These are phyloP conservation scores for Pristiophorus japonicus DNA, from an alignment of 2,113 vertebrate species.

Conservation along the genomic window DNA sequence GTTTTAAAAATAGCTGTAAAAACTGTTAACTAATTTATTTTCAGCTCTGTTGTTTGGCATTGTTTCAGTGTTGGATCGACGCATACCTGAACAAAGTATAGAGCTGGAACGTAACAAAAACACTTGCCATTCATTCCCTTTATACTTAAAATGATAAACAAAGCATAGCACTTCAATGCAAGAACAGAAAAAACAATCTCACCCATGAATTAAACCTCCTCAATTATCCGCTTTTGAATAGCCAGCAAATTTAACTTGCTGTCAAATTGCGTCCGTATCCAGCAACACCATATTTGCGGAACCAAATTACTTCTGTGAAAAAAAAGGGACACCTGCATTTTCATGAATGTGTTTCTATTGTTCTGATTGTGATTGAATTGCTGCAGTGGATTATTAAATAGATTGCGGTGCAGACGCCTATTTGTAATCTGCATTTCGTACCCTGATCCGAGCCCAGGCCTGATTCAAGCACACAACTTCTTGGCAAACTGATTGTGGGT, in stretches of 20 bases:
- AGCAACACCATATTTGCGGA: background rate
- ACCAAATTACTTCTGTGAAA: slow-evolving; percentile 7
- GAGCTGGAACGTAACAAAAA: background rate
- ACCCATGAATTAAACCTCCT: background rate
- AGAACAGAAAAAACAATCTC: background rate
- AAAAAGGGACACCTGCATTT: background rate
- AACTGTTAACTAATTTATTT: background rate
- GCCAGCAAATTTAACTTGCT: background rate
- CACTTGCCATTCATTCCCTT: background rate
- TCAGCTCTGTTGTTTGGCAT: background rate
- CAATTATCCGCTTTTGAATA: background rate
- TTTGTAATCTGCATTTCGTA: background rate
- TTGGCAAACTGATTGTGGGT: background rate
- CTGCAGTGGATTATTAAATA: background rate
- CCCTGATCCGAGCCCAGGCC: background rate
- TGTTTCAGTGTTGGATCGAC: background rate
- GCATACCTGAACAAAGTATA: background rate
- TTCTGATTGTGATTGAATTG: background rate
- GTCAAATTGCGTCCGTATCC: background rate
- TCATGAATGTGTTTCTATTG: background rate
- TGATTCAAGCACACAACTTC: slow-evolving; percentile 21
- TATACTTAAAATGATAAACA: background rate
- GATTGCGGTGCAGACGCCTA: background rate
- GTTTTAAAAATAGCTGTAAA: background rate
- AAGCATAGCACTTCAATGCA: background rate